phyloP scores from a whole-genome alignment of 2,888 invertebrate species.

The Monopis laevigella region DNA sequence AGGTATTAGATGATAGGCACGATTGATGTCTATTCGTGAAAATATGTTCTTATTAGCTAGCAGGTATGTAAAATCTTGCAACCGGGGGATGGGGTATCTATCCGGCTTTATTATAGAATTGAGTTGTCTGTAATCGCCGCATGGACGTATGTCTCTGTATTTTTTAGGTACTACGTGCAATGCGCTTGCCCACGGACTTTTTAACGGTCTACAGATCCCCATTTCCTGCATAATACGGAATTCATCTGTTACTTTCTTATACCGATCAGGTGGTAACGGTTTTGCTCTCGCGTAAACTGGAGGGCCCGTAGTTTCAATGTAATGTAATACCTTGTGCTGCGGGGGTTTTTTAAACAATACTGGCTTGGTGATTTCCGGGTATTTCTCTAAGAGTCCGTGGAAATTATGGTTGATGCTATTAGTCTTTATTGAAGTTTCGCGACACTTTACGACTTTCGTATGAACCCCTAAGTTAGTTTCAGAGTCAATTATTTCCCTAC shows the following conservation, averaged over 20 bases:
- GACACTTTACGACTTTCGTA: too few species aligned
- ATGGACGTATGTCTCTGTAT: conserved; percentile 20
- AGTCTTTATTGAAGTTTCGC: too few species aligned
- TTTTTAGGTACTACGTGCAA: conserved; percentile 26
- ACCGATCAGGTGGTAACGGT: conserved; percentile 28
- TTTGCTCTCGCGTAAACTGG: too few species aligned
- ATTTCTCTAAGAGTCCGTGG: too few species aligned
- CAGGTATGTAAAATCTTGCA: conserved; percentile 25
- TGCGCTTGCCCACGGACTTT: conserved; percentile 35
- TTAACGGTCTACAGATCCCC: conserved; percentile 40
- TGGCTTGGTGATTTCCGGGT: too few species aligned
- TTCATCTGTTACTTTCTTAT: conserved; percentile 27
- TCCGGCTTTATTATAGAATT: conserved; percentile 27
- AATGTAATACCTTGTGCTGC: too few species aligned
- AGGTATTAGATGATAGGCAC: conserved; percentile 10
- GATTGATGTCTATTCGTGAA: conserved; percentile 24
- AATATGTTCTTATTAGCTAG: conserved; percentile 20
- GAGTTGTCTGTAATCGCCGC: conserved; percentile 30
- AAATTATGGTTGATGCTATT: too few species aligned
- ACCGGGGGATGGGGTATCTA: conserved; percentile 26
- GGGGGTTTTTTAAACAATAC: too few species aligned
- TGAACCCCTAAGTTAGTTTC: conserved; percentile 13
- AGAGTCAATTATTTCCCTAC: conserved; percentile 16
- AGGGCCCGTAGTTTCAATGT: too few species aligned
- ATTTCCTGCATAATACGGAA: conserved; percentile 28